Conservation (phyloP, 2,797 vertebrate species). For the Anas georgica region DNA sequence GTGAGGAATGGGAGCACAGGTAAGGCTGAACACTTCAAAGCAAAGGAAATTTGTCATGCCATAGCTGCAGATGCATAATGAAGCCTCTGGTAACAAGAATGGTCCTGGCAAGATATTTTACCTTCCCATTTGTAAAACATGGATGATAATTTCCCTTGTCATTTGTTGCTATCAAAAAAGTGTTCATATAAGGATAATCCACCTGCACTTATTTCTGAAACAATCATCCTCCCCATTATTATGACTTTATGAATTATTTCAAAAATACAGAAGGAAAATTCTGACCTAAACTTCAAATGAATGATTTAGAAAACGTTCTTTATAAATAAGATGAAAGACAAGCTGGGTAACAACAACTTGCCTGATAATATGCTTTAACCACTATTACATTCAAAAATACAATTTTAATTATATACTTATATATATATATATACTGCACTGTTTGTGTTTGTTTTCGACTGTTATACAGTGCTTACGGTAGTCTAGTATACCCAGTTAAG, state of each 20-base stretch:
- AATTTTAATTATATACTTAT: neutral
- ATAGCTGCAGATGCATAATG: neutral
- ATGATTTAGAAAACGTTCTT: neutral
- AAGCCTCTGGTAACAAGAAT: neutral
- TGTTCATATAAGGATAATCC: neutral
- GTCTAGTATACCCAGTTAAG: neutral
- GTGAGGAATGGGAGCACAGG: neutral
- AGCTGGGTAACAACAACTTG: neutral
- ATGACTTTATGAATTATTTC: neutral
- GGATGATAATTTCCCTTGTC: neutral
- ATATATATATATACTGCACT: neutral
- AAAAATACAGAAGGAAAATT: neutral
- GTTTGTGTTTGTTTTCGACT: neutral
- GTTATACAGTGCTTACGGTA: neutral
- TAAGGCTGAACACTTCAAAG: neutral
- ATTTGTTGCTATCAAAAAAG: neutral
- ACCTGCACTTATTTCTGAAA: neutral
- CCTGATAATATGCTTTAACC: neutral
- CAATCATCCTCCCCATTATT: neutral
- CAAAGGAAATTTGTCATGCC: neutral
- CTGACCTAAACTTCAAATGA: neutral
- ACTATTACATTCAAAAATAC: neutral
- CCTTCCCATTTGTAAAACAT: neutral
- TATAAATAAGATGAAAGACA: neutral
- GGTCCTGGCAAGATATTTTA: neutral